Conservation (phyloP, 1,140 invertebrate species). For the Venturia canescens region DNA sequence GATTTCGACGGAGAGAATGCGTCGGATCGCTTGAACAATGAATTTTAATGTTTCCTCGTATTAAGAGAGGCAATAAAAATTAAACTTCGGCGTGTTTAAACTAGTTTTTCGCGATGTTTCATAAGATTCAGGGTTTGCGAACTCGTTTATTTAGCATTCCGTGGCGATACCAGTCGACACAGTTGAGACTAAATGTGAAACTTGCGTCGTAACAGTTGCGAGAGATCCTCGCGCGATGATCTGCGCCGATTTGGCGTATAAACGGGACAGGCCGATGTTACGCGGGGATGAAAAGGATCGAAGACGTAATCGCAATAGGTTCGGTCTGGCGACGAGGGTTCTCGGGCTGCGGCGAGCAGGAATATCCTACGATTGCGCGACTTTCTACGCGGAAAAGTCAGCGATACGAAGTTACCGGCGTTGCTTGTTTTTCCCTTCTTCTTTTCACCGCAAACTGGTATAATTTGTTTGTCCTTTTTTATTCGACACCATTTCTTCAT, state of each 20-base stretch:
- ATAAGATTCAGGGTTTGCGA: neutral
- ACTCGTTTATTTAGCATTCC: neutral
- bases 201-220: neutral
- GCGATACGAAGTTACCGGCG: neutral
- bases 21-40: too few species aligned
- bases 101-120: too few species aligned
- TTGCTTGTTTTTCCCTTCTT: neutral
- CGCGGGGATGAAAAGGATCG: slow-evolving; percentile 1
- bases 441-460: slow-evolving; percentile 15
- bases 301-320: slow-evolving; percentile 29
- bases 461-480: slow-evolving; percentile 2
- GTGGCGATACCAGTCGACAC: too few species aligned
- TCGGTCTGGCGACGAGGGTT: neutral
- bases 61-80: too few species aligned
- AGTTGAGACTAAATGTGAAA: neutral
- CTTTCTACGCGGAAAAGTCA: slow-evolving; percentile 29
- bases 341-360: slow-evolving; percentile 2
- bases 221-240: neutral
- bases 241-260: neutral
- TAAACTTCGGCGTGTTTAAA: too few species aligned
- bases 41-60: too few species aligned
- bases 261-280: slow-evolving; percentile 4
- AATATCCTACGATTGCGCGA: slow-evolving; percentile 17
- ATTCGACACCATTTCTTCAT: neutral
- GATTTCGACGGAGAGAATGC: too few species aligned